These are phyloP conservation scores for Channa maculata DNA, from an alignment of 2,113 vertebrate species.

Conservation along the genomic window DNA sequence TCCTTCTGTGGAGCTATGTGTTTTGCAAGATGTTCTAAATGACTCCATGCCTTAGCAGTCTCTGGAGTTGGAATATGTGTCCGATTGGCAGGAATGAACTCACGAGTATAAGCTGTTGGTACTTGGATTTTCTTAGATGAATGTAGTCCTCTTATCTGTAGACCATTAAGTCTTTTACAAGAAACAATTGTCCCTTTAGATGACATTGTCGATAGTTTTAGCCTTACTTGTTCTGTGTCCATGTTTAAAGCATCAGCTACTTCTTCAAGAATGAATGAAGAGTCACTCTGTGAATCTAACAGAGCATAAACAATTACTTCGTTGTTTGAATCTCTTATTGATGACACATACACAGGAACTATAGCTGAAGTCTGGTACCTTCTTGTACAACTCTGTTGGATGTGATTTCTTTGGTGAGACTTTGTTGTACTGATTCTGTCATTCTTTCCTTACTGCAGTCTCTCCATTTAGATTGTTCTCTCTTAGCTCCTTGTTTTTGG, in stretches of 20 bases:
- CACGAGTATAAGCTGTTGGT: conserved; percentile 32
- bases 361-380: conserved; percentile 7
- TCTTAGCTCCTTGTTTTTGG: not conserved
- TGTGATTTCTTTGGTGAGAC: too few species aligned
- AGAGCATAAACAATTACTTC: conserved; percentile 37
- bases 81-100: conserved; percentile 45
- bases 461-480: not conserved
- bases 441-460: not conserved
- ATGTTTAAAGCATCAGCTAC: not conserved
- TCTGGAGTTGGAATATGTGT: conserved; percentile 32
- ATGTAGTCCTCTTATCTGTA: conserved; percentile 38
- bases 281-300: conserved; percentile 38
- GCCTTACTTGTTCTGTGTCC: conserved; percentile 29
- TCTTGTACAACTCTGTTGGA: conserved; percentile 35
- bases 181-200: conserved; percentile 32
- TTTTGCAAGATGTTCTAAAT: conserved; percentile 27
- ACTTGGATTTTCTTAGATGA: conserved; percentile 32
- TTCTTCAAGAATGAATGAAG: conserved; percentile 45
- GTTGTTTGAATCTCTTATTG: conserved; percentile 12
- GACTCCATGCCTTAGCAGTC: conserved; percentile 15
- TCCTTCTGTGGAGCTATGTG: not conserved
- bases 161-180: conserved; percentile 16
- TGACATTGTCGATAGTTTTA: conserved; percentile 40
- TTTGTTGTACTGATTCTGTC: not conserved
- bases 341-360: conserved; percentile 36